Evolutionary conservation across 2,113 vertebrate species (phyloP).

Genomic region (Chamaetylas fuelleborni): DNA sequence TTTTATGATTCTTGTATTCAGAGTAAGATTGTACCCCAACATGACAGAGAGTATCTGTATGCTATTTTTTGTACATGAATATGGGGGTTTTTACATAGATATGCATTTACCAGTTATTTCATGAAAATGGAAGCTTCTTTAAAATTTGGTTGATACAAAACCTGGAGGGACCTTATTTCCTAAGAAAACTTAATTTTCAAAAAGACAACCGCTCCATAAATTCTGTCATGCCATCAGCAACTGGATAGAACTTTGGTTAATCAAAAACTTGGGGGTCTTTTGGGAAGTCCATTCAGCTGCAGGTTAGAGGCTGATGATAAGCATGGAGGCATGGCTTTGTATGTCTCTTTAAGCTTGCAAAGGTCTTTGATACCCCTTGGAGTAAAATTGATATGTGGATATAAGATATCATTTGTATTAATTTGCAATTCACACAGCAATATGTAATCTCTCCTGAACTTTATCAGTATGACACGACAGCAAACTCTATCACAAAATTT

Average conservation of each 20-base stretch:
- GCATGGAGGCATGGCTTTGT: background rate
- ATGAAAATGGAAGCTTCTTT: background rate
- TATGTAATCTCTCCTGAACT: slow-evolving; percentile 56
- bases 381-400: background rate
- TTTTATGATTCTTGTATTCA: background rate
- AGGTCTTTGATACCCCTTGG: background rate
- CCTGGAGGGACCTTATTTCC: background rate
- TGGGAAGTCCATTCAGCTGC: background rate
- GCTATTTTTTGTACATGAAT: background rate
- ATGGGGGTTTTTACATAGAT: background rate
- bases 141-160: background rate
- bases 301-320: background rate
- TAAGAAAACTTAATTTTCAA: background rate
- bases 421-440: slow-evolving; percentile 30
- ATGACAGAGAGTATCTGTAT: background rate
- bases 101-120: background rate
- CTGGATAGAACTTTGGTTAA: background rate
- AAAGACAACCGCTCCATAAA: background rate
- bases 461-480: slow-evolving; percentile 47
- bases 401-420: slow-evolving; percentile 28
- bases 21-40: background rate
- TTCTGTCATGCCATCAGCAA: background rate
- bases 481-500: slow-evolving; percentile 49
- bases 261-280: background rate
- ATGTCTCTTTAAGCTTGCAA: background rate